Evolutionary conservation across 2,888 invertebrate genomes (phyloP).

Genomic region (Macaria liturata): DNA sequence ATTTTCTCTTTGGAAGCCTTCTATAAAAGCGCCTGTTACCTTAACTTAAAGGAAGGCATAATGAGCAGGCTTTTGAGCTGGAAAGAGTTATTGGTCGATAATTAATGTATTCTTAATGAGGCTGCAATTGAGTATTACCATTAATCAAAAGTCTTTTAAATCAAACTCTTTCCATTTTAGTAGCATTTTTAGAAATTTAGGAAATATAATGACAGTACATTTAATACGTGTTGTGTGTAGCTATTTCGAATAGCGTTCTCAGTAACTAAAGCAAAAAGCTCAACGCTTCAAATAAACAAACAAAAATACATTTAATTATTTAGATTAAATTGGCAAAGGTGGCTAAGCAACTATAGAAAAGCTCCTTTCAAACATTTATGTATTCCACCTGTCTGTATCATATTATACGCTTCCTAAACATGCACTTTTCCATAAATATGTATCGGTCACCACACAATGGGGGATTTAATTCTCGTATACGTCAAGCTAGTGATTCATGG

Average conservation of each 20-base stretch:
- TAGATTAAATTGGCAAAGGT: no score
- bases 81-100: slow-evolving; percentile 8
- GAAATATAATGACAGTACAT: no score
- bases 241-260: no score
- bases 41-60: slow-evolving; percentile 21
- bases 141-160: no score
- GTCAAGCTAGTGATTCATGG: slow-evolving; percentile 8
- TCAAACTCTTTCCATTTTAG: neutral
- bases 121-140: slow-evolving; percentile 8
- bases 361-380: neutral
- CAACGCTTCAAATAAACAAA: no score
- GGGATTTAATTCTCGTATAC: neutral
- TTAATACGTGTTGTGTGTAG: no score
- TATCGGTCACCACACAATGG: neutral
- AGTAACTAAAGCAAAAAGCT: no score
- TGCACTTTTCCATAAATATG: neutral
- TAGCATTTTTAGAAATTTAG: neutral
- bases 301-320: no score
- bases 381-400: no score
- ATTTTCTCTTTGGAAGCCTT: no score
- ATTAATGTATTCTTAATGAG: slow-evolving; percentile 10
- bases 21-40: slow-evolving; percentile 5
- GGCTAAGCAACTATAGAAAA: no score
- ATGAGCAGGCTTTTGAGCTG: slow-evolving; percentile 12
- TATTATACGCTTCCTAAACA: slow-evolving; percentile 1